phyloP scores from a whole-genome alignment of 2,888 invertebrate species.

The Erannis defoliaria region DNA sequence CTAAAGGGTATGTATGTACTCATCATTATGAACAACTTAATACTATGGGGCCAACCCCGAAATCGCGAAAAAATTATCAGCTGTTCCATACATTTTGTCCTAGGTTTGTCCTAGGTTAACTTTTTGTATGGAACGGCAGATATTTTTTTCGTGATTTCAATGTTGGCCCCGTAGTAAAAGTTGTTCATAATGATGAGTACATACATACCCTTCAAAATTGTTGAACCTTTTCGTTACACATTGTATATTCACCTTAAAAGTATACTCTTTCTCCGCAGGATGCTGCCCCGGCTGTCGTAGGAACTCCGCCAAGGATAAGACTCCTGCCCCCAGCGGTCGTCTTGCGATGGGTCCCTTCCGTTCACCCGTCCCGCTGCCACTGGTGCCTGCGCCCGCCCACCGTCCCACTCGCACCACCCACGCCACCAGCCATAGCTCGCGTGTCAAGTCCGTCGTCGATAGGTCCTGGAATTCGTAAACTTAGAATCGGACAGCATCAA shows the following conservation, averaged over 20 bases:
- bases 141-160: no score
- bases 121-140: no score
- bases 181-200: no score
- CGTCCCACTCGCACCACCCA: conserved; percentile 96
- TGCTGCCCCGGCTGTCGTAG: conserved; percentile 84
- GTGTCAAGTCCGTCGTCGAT: conserved; percentile 93
- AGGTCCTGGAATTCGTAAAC: conserved; percentile 88
- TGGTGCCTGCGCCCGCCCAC: conserved; percentile 87
- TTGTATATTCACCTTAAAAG: conserved; percentile 91
- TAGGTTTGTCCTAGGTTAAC: no score
- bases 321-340: conserved; percentile 95
- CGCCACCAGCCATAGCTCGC: conserved; percentile 95
- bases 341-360: conserved; percentile 86
- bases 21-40: no score
- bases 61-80: no score
- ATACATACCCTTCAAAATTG: no score
- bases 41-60: no score
- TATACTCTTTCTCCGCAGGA: conserved; percentile 92
- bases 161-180: no score
- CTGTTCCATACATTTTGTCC: no score
- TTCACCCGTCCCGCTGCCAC: conserved; percentile 82
- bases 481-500: background rate
- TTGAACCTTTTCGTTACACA: no score
- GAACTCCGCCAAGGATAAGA: conserved; percentile 91
- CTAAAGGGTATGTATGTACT: no score